A percentile compares a stretch with the other conserved stretches of the same genome.
These are phyloP conservation scores for Stenodema calcarata DNA, from an alignment of 2,888 invertebrate species.

Conservation along the genomic window DNA sequence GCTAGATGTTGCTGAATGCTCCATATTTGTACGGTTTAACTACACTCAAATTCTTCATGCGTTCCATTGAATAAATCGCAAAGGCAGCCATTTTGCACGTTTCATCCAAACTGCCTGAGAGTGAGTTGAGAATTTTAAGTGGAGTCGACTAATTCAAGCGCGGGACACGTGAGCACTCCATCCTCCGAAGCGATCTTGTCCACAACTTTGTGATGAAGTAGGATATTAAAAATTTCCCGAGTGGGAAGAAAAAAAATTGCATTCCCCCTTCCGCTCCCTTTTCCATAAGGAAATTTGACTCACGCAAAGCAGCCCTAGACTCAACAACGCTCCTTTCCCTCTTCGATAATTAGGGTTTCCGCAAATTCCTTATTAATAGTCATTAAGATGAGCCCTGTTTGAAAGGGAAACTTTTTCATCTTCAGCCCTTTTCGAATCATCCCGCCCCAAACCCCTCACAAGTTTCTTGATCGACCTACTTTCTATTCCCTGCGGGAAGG, in stretches of 20 bases:
- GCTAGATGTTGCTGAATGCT: no score
- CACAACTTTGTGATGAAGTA: background rate
- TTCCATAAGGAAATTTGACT: background rate
- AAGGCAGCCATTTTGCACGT: no score
- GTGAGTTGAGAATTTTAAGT: no score
- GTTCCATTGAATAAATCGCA: no score
- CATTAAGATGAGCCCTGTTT: background rate
- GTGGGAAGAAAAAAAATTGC: background rate
- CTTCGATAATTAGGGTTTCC: background rate
- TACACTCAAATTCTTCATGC: no score
- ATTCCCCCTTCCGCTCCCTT: background rate
- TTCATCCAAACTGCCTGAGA: no score
- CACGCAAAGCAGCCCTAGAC: background rate
- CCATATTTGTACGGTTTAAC: no score
- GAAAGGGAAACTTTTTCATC: background rate
- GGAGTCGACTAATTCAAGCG: no score
- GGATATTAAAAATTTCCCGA: background rate
- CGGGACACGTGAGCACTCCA: no score
- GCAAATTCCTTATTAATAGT: background rate
- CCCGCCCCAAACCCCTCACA: background rate
- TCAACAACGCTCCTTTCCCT: background rate
- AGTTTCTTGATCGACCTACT: conserved; percentile 4
- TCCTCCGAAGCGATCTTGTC: background rate
- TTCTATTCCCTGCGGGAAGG: background rate
- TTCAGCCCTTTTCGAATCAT: background rate